Evolutionary conservation across 2,888 invertebrate species (phyloP), one percentile per base, ranked within the genome.

Genomic region (Caenorhabditis sp.): DNA sequence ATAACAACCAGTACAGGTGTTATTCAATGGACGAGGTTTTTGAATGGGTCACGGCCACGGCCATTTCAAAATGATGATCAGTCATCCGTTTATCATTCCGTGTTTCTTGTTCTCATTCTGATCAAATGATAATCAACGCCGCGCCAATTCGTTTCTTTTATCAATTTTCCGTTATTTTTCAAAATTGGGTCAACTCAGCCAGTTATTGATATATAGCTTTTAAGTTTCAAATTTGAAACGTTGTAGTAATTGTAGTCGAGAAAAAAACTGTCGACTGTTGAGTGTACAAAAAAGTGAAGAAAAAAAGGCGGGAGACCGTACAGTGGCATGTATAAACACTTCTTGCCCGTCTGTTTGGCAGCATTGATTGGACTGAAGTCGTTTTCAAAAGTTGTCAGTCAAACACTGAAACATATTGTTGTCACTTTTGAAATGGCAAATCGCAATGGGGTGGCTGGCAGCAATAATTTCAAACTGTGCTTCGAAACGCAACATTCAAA

Each of bases 1-100:
- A 55, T 26, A 15, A 76, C 47, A 53, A 71, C 72, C 72, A 64
- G 72, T 72, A 64, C 50, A 44, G 28, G 32, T 28, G 62, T 18
- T 18, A 3, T 15, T 13, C 18, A 18, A n/a, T 47, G 47, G 47
- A n/a, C 18, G 3, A 47, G 18, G 8, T 47, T n/a, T n/a, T 47
- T 18, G 5, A 2, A 5, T 18, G 18, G 47, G 20, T 47, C 47
- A 20, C 47, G 47, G 20, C 62, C 32, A 55, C 62, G 47, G 56
- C 32, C 40, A 22, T 44, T 8, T n/a, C 11, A 24, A 35, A 18
- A 18, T 60, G 58, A 60, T 60, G 32, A 32, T 40, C 9, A 70
- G 32, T 60, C 37, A 69, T 58, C 35, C 44, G 32, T 20, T 13
- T 69, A 13, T 61, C 70, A 61, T 26, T 50, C n/a, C 20, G n/a